Percentiles rank a stretch among this genome's conserved stretches.
These are phyloP conservation scores for Epinephelus lanceolatus DNA, from an alignment of 2,113 vertebrate genomes.

Conservation along the genomic window DNA sequence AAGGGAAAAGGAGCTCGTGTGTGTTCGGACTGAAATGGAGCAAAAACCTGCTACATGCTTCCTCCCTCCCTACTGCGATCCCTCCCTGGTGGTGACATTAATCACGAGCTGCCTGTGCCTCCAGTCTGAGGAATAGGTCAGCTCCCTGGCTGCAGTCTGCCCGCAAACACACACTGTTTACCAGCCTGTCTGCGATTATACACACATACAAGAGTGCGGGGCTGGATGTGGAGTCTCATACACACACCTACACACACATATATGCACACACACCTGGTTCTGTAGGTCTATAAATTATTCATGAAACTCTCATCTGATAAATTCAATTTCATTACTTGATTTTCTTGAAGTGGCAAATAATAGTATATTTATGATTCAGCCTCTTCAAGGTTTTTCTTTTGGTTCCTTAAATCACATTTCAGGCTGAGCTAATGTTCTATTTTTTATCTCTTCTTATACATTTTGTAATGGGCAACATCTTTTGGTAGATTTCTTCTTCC, in stretches of 20 bases:
- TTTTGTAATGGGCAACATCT: not conserved
- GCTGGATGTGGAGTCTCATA: constrained; percentile 13
- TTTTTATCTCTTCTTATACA: not conserved
- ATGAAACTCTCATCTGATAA: constrained; percentile 49
- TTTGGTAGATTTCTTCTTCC: not conserved
- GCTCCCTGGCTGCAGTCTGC: constrained; percentile 72
- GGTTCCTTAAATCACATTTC: not conserved
- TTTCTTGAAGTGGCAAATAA: constrained; percentile 61
- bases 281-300: constrained; percentile 58
- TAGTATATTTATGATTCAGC: not conserved
- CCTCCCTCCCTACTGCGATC: constrained; percentile 40
- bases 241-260: not conserved
- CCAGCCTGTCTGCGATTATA: constrained; percentile 42
- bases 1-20: not conserved
- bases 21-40: constrained; percentile 36
- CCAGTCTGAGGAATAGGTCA: constrained; percentile 80
- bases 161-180: constrained; percentile 71
- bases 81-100: constrained; percentile 78
- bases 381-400: not conserved
- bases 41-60: constrained; percentile 6
- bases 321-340: constrained; percentile 46
- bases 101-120: constrained; percentile 74
- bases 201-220: constrained; percentile 17
- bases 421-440: not conserved
- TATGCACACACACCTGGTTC: constrained; percentile 11